Evolutionary conservation across 2,113 vertebrate genomes (phyloP).

Genomic region (Oncorhynchus nerka): DNA sequence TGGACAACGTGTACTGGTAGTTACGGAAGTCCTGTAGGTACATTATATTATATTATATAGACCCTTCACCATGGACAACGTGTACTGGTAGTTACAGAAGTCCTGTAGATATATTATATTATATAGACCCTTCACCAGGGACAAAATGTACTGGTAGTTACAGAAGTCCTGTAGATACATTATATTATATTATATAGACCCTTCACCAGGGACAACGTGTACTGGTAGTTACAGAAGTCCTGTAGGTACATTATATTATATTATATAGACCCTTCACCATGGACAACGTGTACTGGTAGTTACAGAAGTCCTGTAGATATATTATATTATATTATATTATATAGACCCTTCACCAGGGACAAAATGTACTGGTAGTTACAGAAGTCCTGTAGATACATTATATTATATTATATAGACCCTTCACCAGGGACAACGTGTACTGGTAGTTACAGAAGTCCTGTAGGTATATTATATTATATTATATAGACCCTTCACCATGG

Average conservation of each 20-base stretch:
- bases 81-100: conserved; percentile 99
- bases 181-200: conserved; percentile 83
- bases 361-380: conserved; percentile 98
- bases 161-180: conserved; percentile 84
- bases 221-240: conserved; percentile 99
- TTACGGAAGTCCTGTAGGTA: conserved; percentile 92
- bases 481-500: conserved; percentile 94
- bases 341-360: conserved; percentile 90
- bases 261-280: conserved; percentile 84
- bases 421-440: conserved; percentile 91
- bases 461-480: conserved; percentile 71
- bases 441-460: conserved; percentile 99
- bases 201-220: conserved; percentile 87
- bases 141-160: conserved; percentile 97
- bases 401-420: conserved; percentile 97
- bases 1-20: conserved; percentile 94
- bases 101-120: conserved; percentile 94
- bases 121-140: conserved; percentile 94
- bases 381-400: conserved; percentile 93
- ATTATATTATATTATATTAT: too few relatives aligned
- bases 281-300: conserved; percentile 63
- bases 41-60: conserved; percentile 85
- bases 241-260: conserved; percentile 81
- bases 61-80: conserved; percentile 88
- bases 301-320: too few relatives aligned